Percentiles rank a stretch among this genome's conserved stretches.
Evolutionary conservation across 2,113 vertebrate genomes (phyloP).

Genomic region (Cyanoliseus patagonus): DNA sequence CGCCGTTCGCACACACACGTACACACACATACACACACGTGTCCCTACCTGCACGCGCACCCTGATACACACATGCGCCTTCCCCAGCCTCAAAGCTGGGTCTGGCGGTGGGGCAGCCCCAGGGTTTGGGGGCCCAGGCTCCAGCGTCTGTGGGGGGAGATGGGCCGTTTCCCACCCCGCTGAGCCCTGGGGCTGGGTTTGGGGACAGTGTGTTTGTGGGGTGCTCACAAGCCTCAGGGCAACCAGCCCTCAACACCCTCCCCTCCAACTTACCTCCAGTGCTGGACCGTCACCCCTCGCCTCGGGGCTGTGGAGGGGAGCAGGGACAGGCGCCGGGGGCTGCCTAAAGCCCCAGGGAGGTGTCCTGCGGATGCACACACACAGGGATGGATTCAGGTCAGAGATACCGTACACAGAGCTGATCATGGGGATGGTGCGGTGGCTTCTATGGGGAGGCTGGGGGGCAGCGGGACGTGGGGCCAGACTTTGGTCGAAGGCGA

Average conservation of each 20-base stretch:
- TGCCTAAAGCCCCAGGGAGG: background rate
- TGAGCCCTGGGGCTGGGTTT: background rate
- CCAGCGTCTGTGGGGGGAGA: background rate
- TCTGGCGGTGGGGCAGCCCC: background rate
- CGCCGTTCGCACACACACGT: background rate
- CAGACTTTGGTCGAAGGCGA: constrained; percentile 20
- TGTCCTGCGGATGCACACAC: constrained; percentile 33
- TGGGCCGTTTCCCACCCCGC: background rate
- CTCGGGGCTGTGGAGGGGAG: constrained; percentile 19
- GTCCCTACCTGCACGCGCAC: background rate
- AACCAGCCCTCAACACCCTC: background rate
- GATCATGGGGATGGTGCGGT: constrained; percentile 18
- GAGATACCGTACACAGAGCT: constrained; percentile 1
- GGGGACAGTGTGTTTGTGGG: background rate
- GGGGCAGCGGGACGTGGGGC: background rate
- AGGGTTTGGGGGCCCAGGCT: background rate
- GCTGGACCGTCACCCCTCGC: background rate
- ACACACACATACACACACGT: background rate
- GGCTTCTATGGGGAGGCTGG: constrained; percentile 12
- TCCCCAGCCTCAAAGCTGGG: background rate
- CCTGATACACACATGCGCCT: background rate
- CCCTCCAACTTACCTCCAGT: constrained; percentile 49
- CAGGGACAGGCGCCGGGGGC: background rate
- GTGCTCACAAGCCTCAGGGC: background rate
- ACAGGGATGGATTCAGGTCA: constrained; percentile 5